Conservation (phyloP, 1,140 invertebrate species). For the Drosophila ercepeae region DNA sequence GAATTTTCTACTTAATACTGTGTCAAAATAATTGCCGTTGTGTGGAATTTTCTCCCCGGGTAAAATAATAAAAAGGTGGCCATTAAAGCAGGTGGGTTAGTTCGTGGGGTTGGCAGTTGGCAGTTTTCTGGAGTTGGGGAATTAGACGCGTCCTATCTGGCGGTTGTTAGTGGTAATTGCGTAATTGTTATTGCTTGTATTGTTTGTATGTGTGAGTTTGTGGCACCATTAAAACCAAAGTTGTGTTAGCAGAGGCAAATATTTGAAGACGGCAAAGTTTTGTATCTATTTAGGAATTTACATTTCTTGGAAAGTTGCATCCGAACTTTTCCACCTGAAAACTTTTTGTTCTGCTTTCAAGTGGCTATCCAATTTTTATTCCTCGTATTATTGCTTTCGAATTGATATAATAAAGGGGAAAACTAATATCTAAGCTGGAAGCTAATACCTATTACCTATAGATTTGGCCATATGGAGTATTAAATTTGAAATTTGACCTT, state of each 20-base stretch:
- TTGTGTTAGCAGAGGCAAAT: conserved; percentile 49
- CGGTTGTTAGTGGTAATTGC: conserved; percentile 49
- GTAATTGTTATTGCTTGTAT: conserved; percentile 49
- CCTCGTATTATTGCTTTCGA: background rate
- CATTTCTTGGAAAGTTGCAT: background rate
- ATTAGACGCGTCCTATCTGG: conserved; percentile 6
- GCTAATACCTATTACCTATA: background rate
- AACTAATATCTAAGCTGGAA: background rate
- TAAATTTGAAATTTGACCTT: conserved; percentile 14
- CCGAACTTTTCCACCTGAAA: background rate
- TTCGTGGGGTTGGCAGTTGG: conserved; percentile 13
- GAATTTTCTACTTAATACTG: conserved; percentile 60
- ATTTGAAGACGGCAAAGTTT: conserved; percentile 5
- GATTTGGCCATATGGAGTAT: conserved; percentile 6
- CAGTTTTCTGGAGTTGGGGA: no score
- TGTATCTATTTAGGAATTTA: background rate
- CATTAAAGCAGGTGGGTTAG: conserved; percentile 28
- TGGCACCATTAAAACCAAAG: conserved; percentile 49
- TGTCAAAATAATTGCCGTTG: conserved; percentile 64
- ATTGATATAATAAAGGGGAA: no score
- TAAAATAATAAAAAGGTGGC: conserved; percentile 12
- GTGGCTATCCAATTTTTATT: background rate
- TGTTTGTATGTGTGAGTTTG: conserved; percentile 4
- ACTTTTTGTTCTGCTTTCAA: background rate
- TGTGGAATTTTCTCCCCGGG: conserved; percentile 18